A percentile compares a stretch with the other conserved stretches of the same genome.
These are phyloP conservation scores for Bedellia somnulentella DNA, from an alignment of 2,888 invertebrate species.

Conservation along the genomic window DNA sequence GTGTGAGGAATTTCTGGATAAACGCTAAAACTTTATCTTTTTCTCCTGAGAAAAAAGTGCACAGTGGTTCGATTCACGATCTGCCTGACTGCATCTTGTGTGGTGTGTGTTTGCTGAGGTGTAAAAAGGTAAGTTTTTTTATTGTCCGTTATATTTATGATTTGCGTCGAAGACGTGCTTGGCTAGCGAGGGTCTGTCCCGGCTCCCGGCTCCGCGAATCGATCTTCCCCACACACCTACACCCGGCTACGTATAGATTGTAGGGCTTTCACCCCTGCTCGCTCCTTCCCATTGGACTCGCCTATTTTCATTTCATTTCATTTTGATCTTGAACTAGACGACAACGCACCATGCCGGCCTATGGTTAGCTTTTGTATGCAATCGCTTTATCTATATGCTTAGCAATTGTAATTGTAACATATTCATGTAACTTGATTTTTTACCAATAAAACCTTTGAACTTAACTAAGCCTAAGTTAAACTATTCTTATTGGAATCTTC, in stretches of 20 bases:
- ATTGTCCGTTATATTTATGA: constrained; percentile 12
- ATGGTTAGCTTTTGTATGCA: no score
- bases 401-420: no score
- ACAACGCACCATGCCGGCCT: constrained; percentile 12
- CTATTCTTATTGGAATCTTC: no score
- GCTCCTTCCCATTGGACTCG: constrained; percentile 16
- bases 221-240: constrained; percentile 30
- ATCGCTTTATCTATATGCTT: no score
- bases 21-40: constrained; percentile 23
- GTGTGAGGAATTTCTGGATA: constrained; percentile 22
- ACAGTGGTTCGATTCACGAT: constrained; percentile 42
- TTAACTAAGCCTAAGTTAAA: no score
- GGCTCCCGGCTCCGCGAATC: constrained; percentile 33
- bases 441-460: no score
- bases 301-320: constrained; percentile 26
- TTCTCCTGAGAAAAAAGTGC: no score
- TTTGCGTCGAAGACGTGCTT: constrained; percentile 10
- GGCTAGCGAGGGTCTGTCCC: constrained; percentile 22
- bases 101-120: constrained; percentile 39
- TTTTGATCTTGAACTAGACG: constrained; percentile 30
- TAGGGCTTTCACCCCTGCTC: constrained; percentile 32
- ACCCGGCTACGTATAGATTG: constrained; percentile 5
- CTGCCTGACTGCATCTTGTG: constrained; percentile 43
- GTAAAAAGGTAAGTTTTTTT: constrained; percentile 51
- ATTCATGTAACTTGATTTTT: no score